Evolutionary conservation across 1,140 invertebrate species (phyloP).

Genomic region (Calosoma granatense): DNA sequence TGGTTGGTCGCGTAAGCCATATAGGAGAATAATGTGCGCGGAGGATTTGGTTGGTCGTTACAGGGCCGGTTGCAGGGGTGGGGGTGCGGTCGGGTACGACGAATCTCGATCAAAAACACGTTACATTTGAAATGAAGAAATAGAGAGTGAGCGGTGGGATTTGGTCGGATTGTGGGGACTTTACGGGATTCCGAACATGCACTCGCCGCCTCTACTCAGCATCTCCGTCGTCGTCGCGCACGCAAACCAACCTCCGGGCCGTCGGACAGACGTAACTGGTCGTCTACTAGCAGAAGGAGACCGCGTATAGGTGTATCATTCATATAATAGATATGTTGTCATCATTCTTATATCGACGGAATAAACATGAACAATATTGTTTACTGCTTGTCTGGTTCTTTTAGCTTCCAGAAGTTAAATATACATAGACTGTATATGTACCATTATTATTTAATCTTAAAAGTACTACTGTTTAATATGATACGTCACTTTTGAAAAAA

Average conservation of each 20-base stretch:
- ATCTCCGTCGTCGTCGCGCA: neutral
- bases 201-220: slow-evolving; percentile 3
- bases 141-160: slow-evolving; percentile 19
- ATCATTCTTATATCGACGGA: neutral
- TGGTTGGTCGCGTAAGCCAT: too few species aligned
- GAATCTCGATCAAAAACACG: slow-evolving; percentile 25
- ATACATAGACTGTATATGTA: too few species aligned
- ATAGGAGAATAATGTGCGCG: slow-evolving; percentile 24
- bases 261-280: neutral
- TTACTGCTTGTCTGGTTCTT: neutral
- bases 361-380: too few species aligned
- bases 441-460: too few species aligned
- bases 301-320: too few species aligned
- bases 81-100: neutral
- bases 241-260: neutral
- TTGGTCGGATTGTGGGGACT: slow-evolving; percentile 17
- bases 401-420: too few species aligned
- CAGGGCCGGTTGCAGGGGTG: slow-evolving; percentile 16
- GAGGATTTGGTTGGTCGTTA: slow-evolving; percentile 21
- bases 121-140: slow-evolving; percentile 27
- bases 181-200: slow-evolving; percentile 19
- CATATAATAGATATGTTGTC: neutral
- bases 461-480: too few species aligned
- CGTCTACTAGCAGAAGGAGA: too few species aligned
- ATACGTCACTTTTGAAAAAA: too few species aligned